phyloP scores from a whole-genome alignment of 2,888 invertebrate genomes.

The Aquatica leii region DNA sequence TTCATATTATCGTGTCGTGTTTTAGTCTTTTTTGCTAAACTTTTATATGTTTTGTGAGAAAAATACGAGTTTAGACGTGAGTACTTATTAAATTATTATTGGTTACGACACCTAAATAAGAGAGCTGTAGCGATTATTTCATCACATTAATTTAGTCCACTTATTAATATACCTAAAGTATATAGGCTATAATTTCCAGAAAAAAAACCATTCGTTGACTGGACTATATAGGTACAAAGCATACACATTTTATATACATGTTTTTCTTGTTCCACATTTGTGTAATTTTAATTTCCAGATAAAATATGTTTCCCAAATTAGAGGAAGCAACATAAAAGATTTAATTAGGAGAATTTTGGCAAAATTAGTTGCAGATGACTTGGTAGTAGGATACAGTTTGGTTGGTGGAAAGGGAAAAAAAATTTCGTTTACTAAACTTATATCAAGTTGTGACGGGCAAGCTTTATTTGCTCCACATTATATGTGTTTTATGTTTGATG shows the following conservation, averaged over 20 bases:
- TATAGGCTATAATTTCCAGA: too few species aligned
- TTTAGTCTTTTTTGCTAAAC: too few species aligned
- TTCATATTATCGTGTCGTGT: too few species aligned
- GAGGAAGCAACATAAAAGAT: neutral
- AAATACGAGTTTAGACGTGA: too few species aligned
- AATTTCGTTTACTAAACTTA: neutral
- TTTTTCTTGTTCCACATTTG: neutral
- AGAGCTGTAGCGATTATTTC: too few species aligned
- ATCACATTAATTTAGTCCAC: too few species aligned
- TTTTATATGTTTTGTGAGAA: too few species aligned
- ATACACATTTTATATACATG: neutral
- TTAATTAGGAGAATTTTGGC: neutral
- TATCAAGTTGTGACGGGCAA: neutral
- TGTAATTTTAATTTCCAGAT: neutral
- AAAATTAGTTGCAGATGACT: neutral
- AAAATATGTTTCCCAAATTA: neutral
- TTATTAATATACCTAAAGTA: too few species aligned
- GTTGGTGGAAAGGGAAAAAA: neutral
- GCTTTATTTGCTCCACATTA: neutral
- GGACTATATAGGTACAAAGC: neutral
- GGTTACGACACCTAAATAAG: too few species aligned
- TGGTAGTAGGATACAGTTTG: neutral
- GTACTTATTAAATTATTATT: too few species aligned
- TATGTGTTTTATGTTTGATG: neutral
- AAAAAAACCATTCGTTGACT: too few species aligned